A percentile compares a stretch with the other conserved stretches of the same genome.
phyloP scores from a whole-genome alignment of 2,113 vertebrate genomes.

The Nothobranchius kuhntae region DNA sequence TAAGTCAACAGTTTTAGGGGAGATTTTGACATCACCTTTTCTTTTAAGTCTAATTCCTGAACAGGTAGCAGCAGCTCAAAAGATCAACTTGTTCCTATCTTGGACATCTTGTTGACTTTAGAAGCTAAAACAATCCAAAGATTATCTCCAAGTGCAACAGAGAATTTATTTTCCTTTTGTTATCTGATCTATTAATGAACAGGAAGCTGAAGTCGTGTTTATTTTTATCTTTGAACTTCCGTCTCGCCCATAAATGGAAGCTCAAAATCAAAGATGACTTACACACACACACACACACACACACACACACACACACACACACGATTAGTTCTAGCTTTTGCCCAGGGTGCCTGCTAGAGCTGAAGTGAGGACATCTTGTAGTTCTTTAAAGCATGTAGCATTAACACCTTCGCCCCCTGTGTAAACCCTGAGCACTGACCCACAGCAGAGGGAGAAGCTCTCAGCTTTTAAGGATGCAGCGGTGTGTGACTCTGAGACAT shows the following conservation, averaged over 20 bases:
- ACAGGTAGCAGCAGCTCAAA: too few species aligned
- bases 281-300: background rate
- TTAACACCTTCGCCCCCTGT: conserved; percentile 79
- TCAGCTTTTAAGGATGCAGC: conserved; percentile 58
- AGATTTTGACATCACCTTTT: too few species aligned
- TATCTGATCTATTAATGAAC: background rate
- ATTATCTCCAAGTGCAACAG: too few species aligned
- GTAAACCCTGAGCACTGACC: conserved; percentile 76
- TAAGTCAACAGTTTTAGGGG: too few species aligned
- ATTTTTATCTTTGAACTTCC: background rate
- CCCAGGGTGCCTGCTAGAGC: conserved; percentile 66
- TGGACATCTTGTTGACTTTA: too few species aligned
- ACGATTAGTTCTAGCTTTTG: conserved; percentile 78
- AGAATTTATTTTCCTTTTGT: too few species aligned
- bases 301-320: background rate
- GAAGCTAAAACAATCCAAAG: too few species aligned
- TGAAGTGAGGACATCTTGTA: conserved; percentile 81
- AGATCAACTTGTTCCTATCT: too few species aligned
- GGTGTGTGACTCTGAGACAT: conserved; percentile 20
- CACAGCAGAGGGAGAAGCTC: conserved; percentile 44
- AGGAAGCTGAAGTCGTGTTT: background rate
- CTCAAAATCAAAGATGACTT: conserved; percentile 11
- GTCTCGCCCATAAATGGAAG: background rate
- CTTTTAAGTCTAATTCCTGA: too few species aligned
- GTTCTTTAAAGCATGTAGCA: conserved; percentile 77